Base-by-base conservation (phyloP, 1,140 invertebrate species). In the Schlechtendalia chinensis region DNA sequence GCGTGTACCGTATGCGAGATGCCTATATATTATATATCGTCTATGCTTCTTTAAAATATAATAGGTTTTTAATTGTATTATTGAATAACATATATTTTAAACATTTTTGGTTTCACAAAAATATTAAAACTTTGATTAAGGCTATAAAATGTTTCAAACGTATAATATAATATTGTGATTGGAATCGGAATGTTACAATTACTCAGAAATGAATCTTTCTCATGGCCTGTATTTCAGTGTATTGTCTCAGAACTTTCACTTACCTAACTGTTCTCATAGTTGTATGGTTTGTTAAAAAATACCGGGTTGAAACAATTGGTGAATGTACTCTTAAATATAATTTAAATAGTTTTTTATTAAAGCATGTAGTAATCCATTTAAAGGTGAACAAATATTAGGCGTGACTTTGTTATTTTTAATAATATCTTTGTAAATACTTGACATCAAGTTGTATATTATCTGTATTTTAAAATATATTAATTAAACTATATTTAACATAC, bases 231-330 rank as follows among this genome's bases (percentile, higher is more conserved):
- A 16, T 58, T 19, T n/a, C 54, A 56, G 29, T 45, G 72, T 59
- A 77, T 77, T 77, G 72, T 77, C 10, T 77, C 6, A 77, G 17
- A 77, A 77, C 72, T 77, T 77, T 77, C 72, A 77, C 72, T 77
- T 5, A 27, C 14, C 14, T 54, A 10, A 17, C n/a, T 54, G 54
- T 72, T 72, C 69, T 27, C 50, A 72, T 53, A 14, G 27, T 53
- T 54, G 32, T 39, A 22, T 72, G 29, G 53, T 72, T 2, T 72
- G 27, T 29, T 29, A 29, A 54, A 29, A 72, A 72, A 72, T 72
- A 54, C 19, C 24, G 17, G 47, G 47, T 50, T 27, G 27, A 3
- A 71, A 72, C 24, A 54, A 14, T 53, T 19, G 17, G 69, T 32
- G 69, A 69, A 69, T 50, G 22, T 24, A 24, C 39, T 14, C 5